Base-by-base conservation (phyloP, 2,113 vertebrate genomes). In the Pseudorhombus dupliciocellatus region DNA sequence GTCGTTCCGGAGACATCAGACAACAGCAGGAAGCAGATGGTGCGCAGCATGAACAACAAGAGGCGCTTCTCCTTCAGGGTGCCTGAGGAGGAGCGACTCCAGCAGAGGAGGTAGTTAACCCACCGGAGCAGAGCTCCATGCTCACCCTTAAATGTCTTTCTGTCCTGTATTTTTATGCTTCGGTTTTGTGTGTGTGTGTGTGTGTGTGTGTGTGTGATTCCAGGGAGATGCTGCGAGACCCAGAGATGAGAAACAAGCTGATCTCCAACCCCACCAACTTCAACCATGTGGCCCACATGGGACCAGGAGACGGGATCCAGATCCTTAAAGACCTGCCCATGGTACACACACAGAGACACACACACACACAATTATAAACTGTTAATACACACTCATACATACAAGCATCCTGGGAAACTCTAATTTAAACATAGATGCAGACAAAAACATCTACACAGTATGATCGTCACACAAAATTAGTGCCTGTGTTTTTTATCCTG, bases 261-360 rank as follows among this genome's bases (percentile, higher is more conserved):
- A 99, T 99, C 93, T 99, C 98, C 91, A 98, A 99, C 88, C 98
- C 98, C 84, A 99, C 96, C 91, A 99, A 99, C 94, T 99, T 99
- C 93, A 99, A 99, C 94, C 97, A 99, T 59, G 97, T 99, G 92
- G 98, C 97, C 90, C 97, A 99, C 92, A 99, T 99, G 98, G 98
- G 98, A 81, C 98, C 98, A 73, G 98, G 98, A 85, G 98, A 99
- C 66, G 97, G 98, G 63, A 98, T 99, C 90, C 98, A 99, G 92
- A 99, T 99, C 78, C 96, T 99, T 31, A 98, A 97, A 94, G 98
- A 99, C 87, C 92, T 99, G 67, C 98, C 98, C 62, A 96, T 98
- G 97, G 98, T 98, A 94, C 5, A 16, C 1, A 4, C 31, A 59
- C 15, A 22, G 0, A 15, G 1, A 40, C 26, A 11, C 21, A 25